Base-by-base conservation (phyloP, 2,113 vertebrate genomes). In the Chlamydotis undulata region DNA sequence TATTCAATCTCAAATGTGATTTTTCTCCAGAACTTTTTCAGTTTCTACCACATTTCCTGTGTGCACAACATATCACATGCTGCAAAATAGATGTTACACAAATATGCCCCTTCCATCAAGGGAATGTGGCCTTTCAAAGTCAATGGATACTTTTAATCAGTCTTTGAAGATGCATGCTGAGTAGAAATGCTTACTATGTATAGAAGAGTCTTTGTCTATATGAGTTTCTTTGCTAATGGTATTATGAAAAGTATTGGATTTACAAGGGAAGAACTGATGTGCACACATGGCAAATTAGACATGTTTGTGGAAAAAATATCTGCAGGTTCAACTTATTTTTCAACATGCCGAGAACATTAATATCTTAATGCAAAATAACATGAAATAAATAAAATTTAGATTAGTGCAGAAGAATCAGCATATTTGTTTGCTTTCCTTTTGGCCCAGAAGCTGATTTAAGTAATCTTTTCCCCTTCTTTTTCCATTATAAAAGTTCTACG, bases 381-480 rank as follows among this genome's bases (percentile, higher is more conserved):
- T 61, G 29, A 85, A 85, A 83, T 24, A 91, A 92, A 81, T 33
- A 1, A 76, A 55, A 87, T 43, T 69, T 65, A 37, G 87, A 68
- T 83, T 87, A 78, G 8, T 49, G 10, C 23, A 65, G 47, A 92
- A 94, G 29, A 91, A 37, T 15, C 10, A 67, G 45, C 7, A 45
- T 59, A 31, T 81, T 52, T 88, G 5, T 83, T 89, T 87, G 17
- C 64, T 89, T 12, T 92, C 24, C 23, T 92, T 79, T 78, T 92
- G 53, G 65, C 73, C 17, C 41, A 67, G 57, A 76, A 80, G 19
- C 39, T 83, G 41, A 14, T 64, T 87, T 82, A 81, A 75, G 59
- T 95, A 3, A 95, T 74, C 60, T 95, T 95, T 95, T 85, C 65
- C 73, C 31, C 21, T 92, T 65, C 60, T 83, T 94, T 95, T 96